Base-by-base conservation (phyloP, 2,888 invertebrate species). In the Tetheella fluctuosa region DNA sequence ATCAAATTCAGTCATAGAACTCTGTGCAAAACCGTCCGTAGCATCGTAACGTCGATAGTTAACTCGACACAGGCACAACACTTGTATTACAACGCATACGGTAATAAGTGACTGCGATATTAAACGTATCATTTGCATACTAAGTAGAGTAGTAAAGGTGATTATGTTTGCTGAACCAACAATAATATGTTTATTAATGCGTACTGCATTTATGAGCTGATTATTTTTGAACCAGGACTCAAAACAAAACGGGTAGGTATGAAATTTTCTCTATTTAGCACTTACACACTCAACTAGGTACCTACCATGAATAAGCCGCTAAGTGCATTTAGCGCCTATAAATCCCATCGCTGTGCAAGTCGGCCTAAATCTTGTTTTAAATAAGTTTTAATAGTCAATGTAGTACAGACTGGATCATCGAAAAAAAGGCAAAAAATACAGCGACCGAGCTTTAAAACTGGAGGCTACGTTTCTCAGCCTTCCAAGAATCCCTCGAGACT, bases 401-500 rank as follows among this genome's bases (percentile, higher is more conserved):
- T 6, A 6, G n/a, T 15, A 7, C 8, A 54, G n/a, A 55, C 13
- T 17, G 56, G 23, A 12, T 23, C 39, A 23, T 56, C 1, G 30
- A 57, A 60, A 17, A 37, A 28, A 37, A 12, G 25, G 2, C 12
- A 54, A 57, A 57, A 57, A 42, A 48, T 15, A 39, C 42, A n/a
- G 15, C 37, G 57, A 15, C 52, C 12, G 52, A 59, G 28, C 59
- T 48, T 48, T 48, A 52, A 52, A 64, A 66, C 59, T 67, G 58
- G 30, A 57, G 64, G 64, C 62, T 69, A 63, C 68, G 67, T 64
- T 68, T 73, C 60, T 64, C 60, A 57, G 61, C 8, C 59, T 84
- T 85, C 85, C 70, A 60, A 80, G 85, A 85, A 84, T 68, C 68
- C 59, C 64, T 63, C 62, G 59, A 65, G 73, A 81, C 82, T 77